Percentiles rank a stretch among this genome's conserved stretches.
These are phyloP conservation scores for Noctua comes DNA, from an alignment of 2,888 invertebrate species.

Conservation along the genomic window DNA sequence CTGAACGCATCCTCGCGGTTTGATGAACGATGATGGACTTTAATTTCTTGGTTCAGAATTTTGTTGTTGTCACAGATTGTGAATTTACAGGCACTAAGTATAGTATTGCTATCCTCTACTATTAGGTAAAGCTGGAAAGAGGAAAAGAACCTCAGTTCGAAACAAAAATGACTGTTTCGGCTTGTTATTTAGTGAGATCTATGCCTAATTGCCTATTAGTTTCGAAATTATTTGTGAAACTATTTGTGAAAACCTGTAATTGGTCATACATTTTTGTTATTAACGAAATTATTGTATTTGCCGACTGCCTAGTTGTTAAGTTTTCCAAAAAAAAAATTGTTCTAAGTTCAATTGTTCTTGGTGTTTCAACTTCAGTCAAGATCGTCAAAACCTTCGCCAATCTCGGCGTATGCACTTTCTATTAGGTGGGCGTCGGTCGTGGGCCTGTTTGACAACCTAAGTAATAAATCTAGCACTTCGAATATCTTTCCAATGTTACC, in stretches of 20 bases:
- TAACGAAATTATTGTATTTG: no score
- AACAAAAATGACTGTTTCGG: not conserved
- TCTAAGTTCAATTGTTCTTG: not conserved
- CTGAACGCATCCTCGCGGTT: not conserved
- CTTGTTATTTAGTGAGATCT: not conserved
- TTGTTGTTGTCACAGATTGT: not conserved
- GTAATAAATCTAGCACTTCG: not conserved
- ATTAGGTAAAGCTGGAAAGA: not conserved
- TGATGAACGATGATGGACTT: not conserved
- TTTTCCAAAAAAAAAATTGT: no score
- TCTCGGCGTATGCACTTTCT: not conserved
- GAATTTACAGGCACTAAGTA: no score
- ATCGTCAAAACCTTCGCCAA: conserved; percentile 3
- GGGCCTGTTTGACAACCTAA: not conserved
- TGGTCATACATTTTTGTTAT: no score
- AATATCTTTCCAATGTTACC: not conserved
- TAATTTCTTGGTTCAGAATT: not conserved
- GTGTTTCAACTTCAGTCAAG: not conserved
- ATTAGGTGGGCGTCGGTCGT: not conserved
- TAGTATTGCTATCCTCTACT: no score
- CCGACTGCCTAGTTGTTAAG: no score
- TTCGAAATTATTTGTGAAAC: not conserved
- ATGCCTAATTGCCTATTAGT: not conserved
- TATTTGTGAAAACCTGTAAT: no score
- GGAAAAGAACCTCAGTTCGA: not conserved